phyloP scores from a whole-genome alignment of 1,140 invertebrate genomes.

The Pseudomyrmex concolor region DNA sequence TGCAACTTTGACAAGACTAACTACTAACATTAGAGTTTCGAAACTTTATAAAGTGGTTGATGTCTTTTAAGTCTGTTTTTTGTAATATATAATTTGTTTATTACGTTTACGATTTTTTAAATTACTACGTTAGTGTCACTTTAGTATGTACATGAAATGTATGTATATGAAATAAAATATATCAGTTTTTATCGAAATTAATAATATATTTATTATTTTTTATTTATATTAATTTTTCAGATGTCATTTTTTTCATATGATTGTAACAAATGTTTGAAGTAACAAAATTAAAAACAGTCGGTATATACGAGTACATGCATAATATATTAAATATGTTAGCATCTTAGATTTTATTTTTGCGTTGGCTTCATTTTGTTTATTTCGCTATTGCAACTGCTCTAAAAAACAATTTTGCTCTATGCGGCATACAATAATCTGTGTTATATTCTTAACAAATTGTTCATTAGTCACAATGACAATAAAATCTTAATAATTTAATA shows the following conservation, averaged over 20 bases:
- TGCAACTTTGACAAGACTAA: not conserved
- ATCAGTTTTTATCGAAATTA: too few species aligned
- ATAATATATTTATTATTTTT: too few species aligned
- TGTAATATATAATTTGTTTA: too few species aligned
- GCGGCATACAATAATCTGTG: not conserved
- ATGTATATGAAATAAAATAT: too few species aligned
- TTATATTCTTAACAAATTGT: not conserved
- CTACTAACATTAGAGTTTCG: not conserved
- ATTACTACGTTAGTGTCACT: too few species aligned
- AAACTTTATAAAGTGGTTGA: not conserved
- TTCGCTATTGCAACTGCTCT: not conserved
- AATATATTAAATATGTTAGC: not conserved
- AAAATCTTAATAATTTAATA: not conserved
- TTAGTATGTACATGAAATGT: too few species aligned
- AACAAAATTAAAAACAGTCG: too few species aligned
- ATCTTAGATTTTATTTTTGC: not conserved
- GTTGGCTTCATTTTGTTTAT: not conserved
- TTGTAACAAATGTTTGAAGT: too few species aligned
- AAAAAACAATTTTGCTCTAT: not conserved
- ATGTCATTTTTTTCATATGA: too few species aligned
- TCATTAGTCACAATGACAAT: not conserved
- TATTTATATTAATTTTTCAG: too few species aligned
- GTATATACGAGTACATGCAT: too few species aligned
- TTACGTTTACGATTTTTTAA: too few species aligned
- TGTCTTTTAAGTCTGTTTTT: not conserved